These are phyloP conservation scores for Bhutanitis thaidina DNA, from an alignment of 2,888 invertebrate genomes.

Conservation along the genomic window DNA sequence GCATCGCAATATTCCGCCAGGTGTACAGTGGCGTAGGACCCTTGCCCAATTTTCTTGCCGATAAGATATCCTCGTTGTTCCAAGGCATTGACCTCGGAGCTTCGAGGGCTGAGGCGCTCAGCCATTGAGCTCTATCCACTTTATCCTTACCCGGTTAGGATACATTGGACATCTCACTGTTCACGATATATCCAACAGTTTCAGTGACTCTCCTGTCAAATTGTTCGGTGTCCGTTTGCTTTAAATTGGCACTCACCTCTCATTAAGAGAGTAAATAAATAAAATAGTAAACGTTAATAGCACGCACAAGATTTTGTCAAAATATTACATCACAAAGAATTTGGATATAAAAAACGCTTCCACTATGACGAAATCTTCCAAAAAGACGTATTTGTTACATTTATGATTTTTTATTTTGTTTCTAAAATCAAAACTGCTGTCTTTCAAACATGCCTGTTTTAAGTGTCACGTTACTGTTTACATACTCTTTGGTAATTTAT, in stretches of 20 bases:
- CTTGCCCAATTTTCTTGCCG: conserved; percentile 93
- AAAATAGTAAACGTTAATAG: conserved; percentile 48
- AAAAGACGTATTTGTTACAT: conserved; percentile 76
- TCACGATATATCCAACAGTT: conserved; percentile 64
- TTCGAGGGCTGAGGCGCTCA: conserved; percentile 86
- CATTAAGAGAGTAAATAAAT: conserved; percentile 62
- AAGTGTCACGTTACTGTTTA: neutral
- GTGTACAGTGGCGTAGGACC: conserved; percentile 94
- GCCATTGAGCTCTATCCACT: conserved; percentile 82
- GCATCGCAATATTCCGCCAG: conserved; percentile 90
- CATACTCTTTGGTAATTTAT: too few species aligned
- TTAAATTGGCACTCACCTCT: conserved; percentile 62
- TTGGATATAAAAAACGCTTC: conserved; percentile 77
- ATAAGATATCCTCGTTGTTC: conserved; percentile 91
- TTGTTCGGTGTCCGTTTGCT: conserved; percentile 50
- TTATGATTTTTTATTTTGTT: conserved; percentile 72
- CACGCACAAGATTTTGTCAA: conserved; percentile 74
- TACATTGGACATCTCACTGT: conserved; percentile 78
- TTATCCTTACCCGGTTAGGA: conserved; percentile 79
- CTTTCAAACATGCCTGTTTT: conserved; percentile 44
- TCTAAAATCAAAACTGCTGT: conserved; percentile 65
- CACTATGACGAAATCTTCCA: conserved; percentile 69
- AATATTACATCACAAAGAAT: conserved; percentile 79
- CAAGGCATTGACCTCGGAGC: conserved; percentile 91
- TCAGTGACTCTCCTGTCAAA: conserved; percentile 65